These are phyloP conservation scores for Colaptes auratus DNA, from an alignment of 2,113 vertebrate genomes.

Conservation along the genomic window DNA sequence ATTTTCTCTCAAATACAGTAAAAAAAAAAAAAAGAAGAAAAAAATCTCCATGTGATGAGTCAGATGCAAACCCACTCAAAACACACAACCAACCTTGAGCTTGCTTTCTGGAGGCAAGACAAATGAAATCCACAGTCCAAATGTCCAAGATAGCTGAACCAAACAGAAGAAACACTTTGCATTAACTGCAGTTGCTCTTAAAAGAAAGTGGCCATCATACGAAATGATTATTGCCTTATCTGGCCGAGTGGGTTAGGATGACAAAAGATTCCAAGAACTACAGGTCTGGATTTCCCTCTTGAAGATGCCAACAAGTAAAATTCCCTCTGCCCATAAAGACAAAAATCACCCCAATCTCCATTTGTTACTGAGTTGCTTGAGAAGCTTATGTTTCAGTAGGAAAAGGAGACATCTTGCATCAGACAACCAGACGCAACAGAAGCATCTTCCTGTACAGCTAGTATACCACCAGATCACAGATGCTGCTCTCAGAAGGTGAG, in stretches of 20 bases:
- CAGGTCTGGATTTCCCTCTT: neutral
- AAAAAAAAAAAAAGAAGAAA: neutral
- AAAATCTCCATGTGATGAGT: neutral
- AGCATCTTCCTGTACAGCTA: neutral
- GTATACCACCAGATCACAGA: rapidly evolving
- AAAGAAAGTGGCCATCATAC: neutral
- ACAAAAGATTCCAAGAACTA: neutral
- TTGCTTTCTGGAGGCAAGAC: neutral
- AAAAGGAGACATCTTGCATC: neutral
- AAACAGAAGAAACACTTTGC: neutral
- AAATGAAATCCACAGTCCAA: neutral
- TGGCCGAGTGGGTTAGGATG: neutral
- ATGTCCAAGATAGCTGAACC: neutral
- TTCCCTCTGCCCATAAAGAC: neutral
- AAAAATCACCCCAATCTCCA: neutral
- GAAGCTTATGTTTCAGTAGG: neutral
- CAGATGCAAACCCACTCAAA: neutral
- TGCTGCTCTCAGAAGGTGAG: neutral
- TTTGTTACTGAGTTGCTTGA: neutral
- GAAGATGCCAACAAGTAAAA: neutral
- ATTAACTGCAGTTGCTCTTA: neutral
- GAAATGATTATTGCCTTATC: neutral
- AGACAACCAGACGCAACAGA: neutral
- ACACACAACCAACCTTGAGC: neutral
- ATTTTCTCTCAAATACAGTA: neutral